Evolutionary conservation across 2,797 vertebrate species (phyloP).

Genomic region (Anomalospiza imberbis): DNA sequence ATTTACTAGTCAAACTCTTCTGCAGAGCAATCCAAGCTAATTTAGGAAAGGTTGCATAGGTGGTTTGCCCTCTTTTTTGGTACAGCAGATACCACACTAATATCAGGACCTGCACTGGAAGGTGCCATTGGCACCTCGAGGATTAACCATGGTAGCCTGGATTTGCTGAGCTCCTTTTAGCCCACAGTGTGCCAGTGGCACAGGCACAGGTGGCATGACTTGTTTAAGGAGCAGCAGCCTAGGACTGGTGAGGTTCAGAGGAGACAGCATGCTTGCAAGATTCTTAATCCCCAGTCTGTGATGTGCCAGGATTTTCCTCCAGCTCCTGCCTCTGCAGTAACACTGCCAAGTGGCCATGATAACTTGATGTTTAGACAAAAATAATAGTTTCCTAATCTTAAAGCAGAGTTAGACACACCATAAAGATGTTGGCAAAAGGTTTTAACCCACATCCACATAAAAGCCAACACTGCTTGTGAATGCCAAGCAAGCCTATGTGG

Average conservation of each 20-base stretch:
- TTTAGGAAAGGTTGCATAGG: background rate
- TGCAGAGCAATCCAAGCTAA: background rate
- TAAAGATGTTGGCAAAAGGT: rapidly evolving
- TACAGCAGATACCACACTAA: background rate
- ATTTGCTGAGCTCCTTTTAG: background rate
- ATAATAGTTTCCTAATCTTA: background rate
- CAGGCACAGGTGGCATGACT: too few species aligned
- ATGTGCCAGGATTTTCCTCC: background rate
- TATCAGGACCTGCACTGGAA: background rate
- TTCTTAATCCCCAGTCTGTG: background rate
- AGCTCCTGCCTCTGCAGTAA: background rate
- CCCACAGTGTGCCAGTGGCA: background rate
- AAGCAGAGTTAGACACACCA: background rate
- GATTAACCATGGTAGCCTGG: background rate
- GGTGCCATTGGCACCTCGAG: background rate
- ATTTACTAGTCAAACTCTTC: background rate
- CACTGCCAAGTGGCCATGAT: background rate
- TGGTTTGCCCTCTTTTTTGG: background rate
- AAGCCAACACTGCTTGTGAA: background rate
- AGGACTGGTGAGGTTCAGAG: rapidly evolving
- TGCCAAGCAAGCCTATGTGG: background rate
- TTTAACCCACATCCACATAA: background rate
- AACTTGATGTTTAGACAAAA: background rate
- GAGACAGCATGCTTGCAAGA: background rate
- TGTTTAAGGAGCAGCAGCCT: background rate